Percentiles rank a stretch among this genome's conserved stretches.
These are phyloP conservation scores for Ctenicera cuprea DNA, from an alignment of 2,888 invertebrate species.

Conservation along the genomic window DNA sequence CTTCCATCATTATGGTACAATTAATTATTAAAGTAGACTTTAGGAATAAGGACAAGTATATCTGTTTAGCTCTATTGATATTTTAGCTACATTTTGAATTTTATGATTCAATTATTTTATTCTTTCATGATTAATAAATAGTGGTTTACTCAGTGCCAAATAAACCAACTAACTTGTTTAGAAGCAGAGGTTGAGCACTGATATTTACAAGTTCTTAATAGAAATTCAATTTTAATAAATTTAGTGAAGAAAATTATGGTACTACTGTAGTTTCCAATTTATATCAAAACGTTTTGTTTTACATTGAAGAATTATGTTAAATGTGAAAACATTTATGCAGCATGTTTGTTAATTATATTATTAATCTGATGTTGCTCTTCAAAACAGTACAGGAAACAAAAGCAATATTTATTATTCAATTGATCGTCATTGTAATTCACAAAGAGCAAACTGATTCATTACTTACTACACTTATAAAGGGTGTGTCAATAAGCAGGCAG, in stretches of 20 bases:
- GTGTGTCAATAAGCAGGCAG: too few relatives aligned
- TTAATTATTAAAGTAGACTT: too few relatives aligned
- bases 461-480: too few relatives aligned
- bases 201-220: conserved; percentile 19
- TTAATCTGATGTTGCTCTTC: background rate
- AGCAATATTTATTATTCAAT: conserved; percentile 15
- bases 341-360: background rate
- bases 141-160: conserved; percentile 16
- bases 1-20: too few relatives aligned
- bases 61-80: too few relatives aligned
- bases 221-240: conserved; percentile 17
- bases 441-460: background rate
- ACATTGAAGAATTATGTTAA: too few relatives aligned
- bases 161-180: background rate
- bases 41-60: too few relatives aligned
- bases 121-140: background rate
- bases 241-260: background rate
- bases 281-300: background rate
- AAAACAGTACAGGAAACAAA: conserved; percentile 21
- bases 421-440: background rate
- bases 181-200: conserved; percentile 16
- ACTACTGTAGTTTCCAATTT: conserved; percentile 18
- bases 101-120: too few relatives aligned
- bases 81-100: too few relatives aligned
- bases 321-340: too few relatives aligned